Base-by-base conservation (phyloP, 2,113 vertebrate genomes). In the Hyaena hyaena region DNA sequence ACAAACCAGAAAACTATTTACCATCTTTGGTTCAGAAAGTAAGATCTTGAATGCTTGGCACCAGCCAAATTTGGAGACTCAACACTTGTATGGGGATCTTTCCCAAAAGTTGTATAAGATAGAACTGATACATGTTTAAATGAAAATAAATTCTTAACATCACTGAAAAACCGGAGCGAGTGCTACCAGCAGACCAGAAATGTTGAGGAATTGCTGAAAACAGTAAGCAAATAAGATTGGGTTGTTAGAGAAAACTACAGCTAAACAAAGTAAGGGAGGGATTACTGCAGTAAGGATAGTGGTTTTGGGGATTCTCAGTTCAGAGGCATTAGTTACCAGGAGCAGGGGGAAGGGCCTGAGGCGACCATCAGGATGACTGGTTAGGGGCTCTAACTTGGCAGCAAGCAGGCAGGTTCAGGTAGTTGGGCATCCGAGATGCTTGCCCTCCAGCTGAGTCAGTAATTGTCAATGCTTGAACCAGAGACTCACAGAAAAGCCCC, bases 11-110 rank as follows among this genome's bases (percentile, higher is more conserved):
- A 95, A 95, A 50, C 66, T 73, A 12, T 55, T 73, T 74, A 26
- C 33, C 48, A 79, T 39, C n/a, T 77, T 96, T 35, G 66, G 53
- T 95, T n/a, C 61, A 69, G 65, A 96, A 96, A 94, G 35, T 82
- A 82, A 69, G 65, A n/a, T 74, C 68, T 39, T 61, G 58, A n/a
- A 50, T 85, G 7, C 19, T n/a, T 76, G 65, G 66, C 19, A 31
- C 23, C 8, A 45, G 77, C 10, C 48, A 24, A 24, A 28, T 86
- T 43, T 82, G 66, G 68, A 89, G 45, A 19, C 43, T 65, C 43
- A 45, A 82, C 2, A 19, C 21, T 63, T 77, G 23, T 93, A 48
- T 90, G 80, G 77, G 71, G 65, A 53, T 43, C 45, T 93, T 88
- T 10, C 15, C 68, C 53, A 84, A 76, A 90, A 84, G 12, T 9